Conservation (phyloP, 30 jellyfish, hydroid and myxozoan species). For the Hydra vulgaris region DNA sequence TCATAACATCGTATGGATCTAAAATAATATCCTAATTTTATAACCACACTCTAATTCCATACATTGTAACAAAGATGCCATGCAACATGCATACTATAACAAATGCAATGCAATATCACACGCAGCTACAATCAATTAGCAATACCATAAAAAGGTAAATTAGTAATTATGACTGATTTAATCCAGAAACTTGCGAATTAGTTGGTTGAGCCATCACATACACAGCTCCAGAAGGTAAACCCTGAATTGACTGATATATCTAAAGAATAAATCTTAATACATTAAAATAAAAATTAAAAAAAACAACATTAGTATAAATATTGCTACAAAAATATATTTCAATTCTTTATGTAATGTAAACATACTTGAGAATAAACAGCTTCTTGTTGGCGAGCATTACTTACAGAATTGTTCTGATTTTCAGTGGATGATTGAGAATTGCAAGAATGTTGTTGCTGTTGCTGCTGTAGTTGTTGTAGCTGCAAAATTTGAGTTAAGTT, state of each 20-base stretch:
- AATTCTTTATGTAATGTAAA: too few relatives aligned
- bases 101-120: too few relatives aligned
- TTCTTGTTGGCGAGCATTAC: constrained; percentile 36
- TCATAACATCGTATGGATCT: too few relatives aligned
- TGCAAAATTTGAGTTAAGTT: constrained; percentile 38
- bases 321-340: too few relatives aligned
- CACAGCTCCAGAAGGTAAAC: constrained; percentile 19
- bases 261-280: not conserved
- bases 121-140: too few relatives aligned
- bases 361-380: constrained; percentile 33
- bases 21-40: too few relatives aligned
- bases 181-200: not conserved
- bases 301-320: not conserved
- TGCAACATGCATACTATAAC: too few relatives aligned
- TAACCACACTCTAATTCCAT: too few relatives aligned
- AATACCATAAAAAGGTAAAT: too few relatives aligned
- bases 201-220: constrained; percentile 13
- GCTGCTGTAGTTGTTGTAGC: constrained; percentile 60
- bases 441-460: constrained; percentile 36
- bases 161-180: not conserved
- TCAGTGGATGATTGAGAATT: not conserved
- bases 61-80: too few relatives aligned
- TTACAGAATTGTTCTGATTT: constrained; percentile 1
- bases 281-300: not conserved
- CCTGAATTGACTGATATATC: constrained; percentile 15